phyloP scores from a whole-genome alignment of 2,113 vertebrate species.

The Atractosteus spatula region DNA sequence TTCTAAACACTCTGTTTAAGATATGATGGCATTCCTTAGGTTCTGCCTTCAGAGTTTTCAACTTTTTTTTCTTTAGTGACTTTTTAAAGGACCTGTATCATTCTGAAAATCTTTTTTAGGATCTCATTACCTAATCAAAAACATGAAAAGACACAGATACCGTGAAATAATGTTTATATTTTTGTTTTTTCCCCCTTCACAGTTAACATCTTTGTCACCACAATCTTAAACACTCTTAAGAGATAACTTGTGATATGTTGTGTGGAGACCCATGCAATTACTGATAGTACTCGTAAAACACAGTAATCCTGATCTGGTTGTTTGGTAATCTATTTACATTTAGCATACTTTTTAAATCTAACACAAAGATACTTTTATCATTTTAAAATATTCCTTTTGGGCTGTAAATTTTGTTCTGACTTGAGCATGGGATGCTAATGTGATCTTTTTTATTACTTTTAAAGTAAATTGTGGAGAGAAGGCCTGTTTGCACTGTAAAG shows the following conservation, averaged over 20 bases:
- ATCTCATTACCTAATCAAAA: background rate
- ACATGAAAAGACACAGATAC: background rate
- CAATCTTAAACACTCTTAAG: background rate
- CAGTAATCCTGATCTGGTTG: background rate
- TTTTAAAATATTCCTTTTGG: background rate
- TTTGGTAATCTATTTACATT: background rate
- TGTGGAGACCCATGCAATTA: background rate
- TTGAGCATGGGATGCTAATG: constrained; percentile 32
- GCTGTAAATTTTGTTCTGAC: background rate
- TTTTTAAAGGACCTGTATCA: no score
- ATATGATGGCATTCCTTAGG: no score
- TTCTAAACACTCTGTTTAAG: no score
- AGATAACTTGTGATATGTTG: background rate
- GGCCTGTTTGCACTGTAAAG: constrained; percentile 65
- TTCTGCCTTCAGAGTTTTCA: no score
- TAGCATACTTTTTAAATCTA: background rate
- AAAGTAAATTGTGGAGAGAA: constrained; percentile 61
- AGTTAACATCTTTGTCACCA: background rate
- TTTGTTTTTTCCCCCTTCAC: background rate
- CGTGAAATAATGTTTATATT: background rate
- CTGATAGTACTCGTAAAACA: background rate
- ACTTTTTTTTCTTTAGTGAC: no score
- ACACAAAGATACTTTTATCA: background rate
- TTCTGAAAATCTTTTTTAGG: no score
- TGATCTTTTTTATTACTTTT: constrained; percentile 45